These are phyloP conservation scores for Platynereis dumerilii DNA, from an alignment of 2,888 invertebrate species.

Conservation along the genomic window DNA sequence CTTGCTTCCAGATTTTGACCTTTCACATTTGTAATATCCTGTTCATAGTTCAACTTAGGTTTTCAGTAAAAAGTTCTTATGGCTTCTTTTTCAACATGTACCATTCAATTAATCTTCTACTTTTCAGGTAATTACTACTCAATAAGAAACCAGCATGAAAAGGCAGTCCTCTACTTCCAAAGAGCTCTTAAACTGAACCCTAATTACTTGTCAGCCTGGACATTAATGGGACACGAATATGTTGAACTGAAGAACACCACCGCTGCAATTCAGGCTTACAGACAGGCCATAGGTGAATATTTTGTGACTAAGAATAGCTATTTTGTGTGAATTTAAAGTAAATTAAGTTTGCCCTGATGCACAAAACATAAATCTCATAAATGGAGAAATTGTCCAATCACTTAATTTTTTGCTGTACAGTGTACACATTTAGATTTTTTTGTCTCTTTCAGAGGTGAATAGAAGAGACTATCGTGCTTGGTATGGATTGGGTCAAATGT, in stretches of 20 bases:
- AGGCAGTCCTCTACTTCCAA: constrained; percentile 97
- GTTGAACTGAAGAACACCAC: constrained; percentile 98
- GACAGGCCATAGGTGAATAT: constrained; percentile 87
- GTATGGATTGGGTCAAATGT: constrained; percentile 98
- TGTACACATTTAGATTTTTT: too few relatives aligned
- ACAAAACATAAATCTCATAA: too few relatives aligned
- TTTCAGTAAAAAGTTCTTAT: too few relatives aligned
- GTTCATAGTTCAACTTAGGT: too few relatives aligned
- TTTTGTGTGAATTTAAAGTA: not conserved
- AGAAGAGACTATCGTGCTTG: constrained; percentile 94
- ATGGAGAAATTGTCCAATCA: too few relatives aligned
- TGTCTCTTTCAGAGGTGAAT: constrained; percentile 78
- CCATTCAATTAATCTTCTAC: too few relatives aligned
- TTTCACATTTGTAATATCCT: too few relatives aligned
- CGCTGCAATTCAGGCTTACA: constrained; percentile 97
- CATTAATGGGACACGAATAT: constrained; percentile 97
- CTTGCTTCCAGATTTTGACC: too few relatives aligned
- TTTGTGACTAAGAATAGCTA: too few relatives aligned
- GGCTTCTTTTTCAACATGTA: too few relatives aligned
- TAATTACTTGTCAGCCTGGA: constrained; percentile 94
- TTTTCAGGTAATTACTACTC: constrained; percentile 92
- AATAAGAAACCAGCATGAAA: constrained; percentile 92
- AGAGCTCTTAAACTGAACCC: constrained; percentile 92
- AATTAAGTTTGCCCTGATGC: too few relatives aligned
- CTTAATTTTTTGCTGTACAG: too few relatives aligned